Percentiles rank a stretch among this genome's conserved stretches.
phyloP scores from a whole-genome alignment of 2,888 invertebrate genomes.

The Caenorhabditis auriculariae region DNA sequence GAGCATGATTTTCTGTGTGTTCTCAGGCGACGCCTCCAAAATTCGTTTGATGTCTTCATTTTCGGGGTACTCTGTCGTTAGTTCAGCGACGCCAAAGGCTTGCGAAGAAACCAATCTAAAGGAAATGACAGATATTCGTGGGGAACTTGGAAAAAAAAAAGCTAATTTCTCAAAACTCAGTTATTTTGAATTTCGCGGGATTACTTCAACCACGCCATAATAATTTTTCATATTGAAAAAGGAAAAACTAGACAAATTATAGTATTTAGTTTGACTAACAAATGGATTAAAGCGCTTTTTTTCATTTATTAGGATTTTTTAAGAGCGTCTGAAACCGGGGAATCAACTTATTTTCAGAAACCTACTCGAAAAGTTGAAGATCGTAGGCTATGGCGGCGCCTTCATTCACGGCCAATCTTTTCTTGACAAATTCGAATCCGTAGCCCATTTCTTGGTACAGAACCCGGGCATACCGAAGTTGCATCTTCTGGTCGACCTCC shows the following conservation, averaged over 20 bases:
- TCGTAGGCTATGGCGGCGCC: constrained; percentile 23
- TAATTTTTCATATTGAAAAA: constrained; percentile 2
- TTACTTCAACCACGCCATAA: background rate
- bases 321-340: too few relatives aligned
- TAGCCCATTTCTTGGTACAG: constrained; percentile 7
- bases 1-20: background rate
- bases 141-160: constrained; percentile 7
- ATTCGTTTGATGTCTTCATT: constrained; percentile 12
- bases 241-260: background rate
- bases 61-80: constrained; percentile 1
- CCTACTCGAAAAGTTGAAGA: constrained; percentile 8
- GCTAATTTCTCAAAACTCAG: background rate
- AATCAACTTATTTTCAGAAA: constrained; percentile 3
- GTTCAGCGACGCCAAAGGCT: constrained; percentile 1
- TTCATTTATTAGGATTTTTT: too few relatives aligned
- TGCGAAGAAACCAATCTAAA: too few relatives aligned
- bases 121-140: too few relatives aligned
- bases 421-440: constrained; percentile 5
- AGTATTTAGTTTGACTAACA: background rate
- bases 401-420: constrained; percentile 19
- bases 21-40: constrained; percentile 5
- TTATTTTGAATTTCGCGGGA: background rate
- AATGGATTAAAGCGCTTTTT: too few relatives aligned
- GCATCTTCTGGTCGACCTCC: constrained; percentile 84
- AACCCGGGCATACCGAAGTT: constrained; percentile 69